A percentile compares a stretch with the other conserved stretches of the same genome.
These are phyloP conservation scores for Rhinogobio ventralis DNA, from an alignment of 2,797 vertebrate species.

Conservation along the genomic window DNA sequence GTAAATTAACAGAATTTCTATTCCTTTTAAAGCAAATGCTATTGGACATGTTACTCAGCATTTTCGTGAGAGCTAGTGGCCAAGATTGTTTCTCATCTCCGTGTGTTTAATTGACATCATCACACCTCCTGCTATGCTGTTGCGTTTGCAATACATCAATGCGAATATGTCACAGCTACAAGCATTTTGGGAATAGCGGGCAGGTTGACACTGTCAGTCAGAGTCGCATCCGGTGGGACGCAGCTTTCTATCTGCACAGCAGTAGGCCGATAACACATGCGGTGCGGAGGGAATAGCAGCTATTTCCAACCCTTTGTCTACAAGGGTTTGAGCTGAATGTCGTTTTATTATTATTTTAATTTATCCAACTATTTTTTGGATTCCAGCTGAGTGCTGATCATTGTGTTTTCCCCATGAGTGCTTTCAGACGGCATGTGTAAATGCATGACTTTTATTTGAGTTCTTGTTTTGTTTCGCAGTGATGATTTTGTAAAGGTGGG, in stretches of 20 bases:
- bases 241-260: conserved; percentile 71
- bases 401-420: conserved; percentile 38
- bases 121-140: conserved; percentile 42
- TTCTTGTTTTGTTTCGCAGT: conserved; percentile 40
- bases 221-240: conserved; percentile 68
- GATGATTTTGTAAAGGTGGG: conserved; percentile 42
- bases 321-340: conserved; percentile 62
- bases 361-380: conserved; percentile 56
- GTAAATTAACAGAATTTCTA: neutral
- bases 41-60: neutral
- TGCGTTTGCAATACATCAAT: conserved; percentile 35
- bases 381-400: conserved; percentile 56
- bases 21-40: neutral
- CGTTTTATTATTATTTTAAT: conserved; percentile 44
- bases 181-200: conserved; percentile 66
- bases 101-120: conserved; percentile 48
- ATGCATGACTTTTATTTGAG: conserved; percentile 50
- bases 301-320: conserved; percentile 67
- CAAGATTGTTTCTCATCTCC: conserved; percentile 7
- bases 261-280: conserved; percentile 75
- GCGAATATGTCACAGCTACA: conserved; percentile 58
- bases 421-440: conserved; percentile 51
- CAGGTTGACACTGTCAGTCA: conserved; percentile 74
- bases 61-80: neutral
- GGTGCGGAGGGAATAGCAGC: conserved; percentile 71